Percentiles rank a stretch among this genome's conserved stretches.
Conservation (phyloP, 2,113 vertebrate genomes). For the Sula dactylatra region DNA sequence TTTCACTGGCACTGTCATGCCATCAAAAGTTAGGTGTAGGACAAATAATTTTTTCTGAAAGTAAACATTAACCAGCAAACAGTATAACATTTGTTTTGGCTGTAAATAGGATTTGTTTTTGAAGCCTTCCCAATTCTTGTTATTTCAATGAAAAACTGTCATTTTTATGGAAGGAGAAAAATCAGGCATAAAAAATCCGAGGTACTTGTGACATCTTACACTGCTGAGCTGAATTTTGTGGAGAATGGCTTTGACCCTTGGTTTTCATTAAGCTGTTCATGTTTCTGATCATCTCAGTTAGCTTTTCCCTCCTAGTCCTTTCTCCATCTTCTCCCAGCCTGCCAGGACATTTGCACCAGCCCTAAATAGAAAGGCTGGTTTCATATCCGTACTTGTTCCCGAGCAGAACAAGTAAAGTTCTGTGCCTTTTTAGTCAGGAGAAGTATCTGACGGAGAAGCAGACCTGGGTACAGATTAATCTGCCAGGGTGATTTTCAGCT, state of each 20-base stretch:
- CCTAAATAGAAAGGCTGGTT: neutral
- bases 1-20: neutral
- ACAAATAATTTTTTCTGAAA: neutral
- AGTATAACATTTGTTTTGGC: neutral
- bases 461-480: neutral
- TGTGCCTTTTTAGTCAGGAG: neutral
- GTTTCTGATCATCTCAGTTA: neutral
- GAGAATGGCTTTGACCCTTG: neutral
- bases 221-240: neutral
- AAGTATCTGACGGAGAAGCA: neutral
- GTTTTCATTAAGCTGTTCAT: neutral
- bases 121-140: neutral
- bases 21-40: neutral
- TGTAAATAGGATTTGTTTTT: neutral
- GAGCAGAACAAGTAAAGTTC: neutral
- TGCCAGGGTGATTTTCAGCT: neutral
- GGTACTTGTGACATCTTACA: neutral
- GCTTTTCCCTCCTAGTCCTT: neutral
- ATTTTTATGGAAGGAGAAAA: neutral
- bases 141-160: neutral
- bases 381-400: neutral
- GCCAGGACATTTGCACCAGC: neutral
- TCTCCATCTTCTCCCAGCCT: neutral
- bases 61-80: neutral
- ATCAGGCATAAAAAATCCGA: neutral